Evolutionary conservation across 2,113 vertebrate species (phyloP).

Genomic region (Amphiprion percula): DNA sequence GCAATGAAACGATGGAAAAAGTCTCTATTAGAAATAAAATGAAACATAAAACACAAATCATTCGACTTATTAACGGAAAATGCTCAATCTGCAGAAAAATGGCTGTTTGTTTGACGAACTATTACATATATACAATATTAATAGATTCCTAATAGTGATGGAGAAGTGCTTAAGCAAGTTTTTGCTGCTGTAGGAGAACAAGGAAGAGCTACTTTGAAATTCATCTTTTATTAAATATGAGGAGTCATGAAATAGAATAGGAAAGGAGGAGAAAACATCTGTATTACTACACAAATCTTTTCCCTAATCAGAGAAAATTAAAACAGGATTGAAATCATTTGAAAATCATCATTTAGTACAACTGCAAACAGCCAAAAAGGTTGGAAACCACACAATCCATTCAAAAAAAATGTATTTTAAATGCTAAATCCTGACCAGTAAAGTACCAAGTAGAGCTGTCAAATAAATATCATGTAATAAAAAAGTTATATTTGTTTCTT

Average conservation of each 20-base stretch:
- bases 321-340: constrained; percentile 10
- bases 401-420: not conserved
- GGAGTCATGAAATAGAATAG: not conserved
- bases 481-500: not conserved
- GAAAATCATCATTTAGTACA: not conserved
- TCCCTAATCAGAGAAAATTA: not conserved
- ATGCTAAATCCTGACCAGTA: not conserved
- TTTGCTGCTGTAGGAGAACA: not conserved
- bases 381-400: not conserved
- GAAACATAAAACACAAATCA: no score
- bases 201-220: not conserved
- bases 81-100: no score
- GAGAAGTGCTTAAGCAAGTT: no score
- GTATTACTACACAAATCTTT: not conserved
- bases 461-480: not conserved
- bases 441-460: not conserved
- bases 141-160: not conserved
- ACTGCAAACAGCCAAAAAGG: not conserved
- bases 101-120: no score
- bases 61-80: no score
- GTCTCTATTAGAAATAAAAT: no score
- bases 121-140: no score
- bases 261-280: not conserved
- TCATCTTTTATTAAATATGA: not conserved
- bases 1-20: no score